Conservation (phyloP, 1,140 invertebrate species). For the Heliconius melpomene region DNA sequence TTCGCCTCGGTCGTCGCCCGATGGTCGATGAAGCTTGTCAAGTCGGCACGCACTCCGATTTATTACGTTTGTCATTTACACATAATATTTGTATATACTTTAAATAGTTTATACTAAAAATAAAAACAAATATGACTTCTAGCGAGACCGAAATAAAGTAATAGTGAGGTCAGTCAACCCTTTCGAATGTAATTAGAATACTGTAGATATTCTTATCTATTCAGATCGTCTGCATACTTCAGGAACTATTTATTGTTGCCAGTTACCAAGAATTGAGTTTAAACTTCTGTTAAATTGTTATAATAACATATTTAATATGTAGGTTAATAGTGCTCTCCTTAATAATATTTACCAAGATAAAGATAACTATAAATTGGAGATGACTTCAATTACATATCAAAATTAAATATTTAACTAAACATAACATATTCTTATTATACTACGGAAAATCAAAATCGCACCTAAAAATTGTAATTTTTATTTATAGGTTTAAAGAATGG, state of each 20-base stretch:
- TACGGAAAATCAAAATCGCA: too few relatives aligned
- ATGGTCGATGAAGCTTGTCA: constrained; percentile 69
- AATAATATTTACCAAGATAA: background rate
- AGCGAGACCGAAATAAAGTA: constrained; percentile 11
- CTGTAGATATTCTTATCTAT: constrained; percentile 13
- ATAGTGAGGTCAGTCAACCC: constrained; percentile 13
- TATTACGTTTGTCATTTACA: background rate
- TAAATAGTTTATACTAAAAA: background rate
- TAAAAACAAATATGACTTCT: constrained; percentile 6
- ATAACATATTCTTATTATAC: too few relatives aligned
- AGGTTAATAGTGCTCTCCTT: background rate
- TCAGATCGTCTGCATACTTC: constrained; percentile 9
- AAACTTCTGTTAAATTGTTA: background rate
- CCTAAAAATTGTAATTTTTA: too few relatives aligned
- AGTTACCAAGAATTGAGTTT: background rate
- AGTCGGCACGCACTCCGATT: constrained; percentile 60
- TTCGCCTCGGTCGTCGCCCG: constrained; percentile 65
- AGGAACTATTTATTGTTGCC: constrained; percentile 2
- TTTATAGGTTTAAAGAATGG: too few relatives aligned
- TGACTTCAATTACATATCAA: background rate
- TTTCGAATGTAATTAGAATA: constrained; percentile 6
- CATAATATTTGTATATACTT: background rate
- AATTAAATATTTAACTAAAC: too few relatives aligned
- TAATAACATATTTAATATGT: background rate
- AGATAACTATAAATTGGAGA: background rate